A percentile compares a stretch with the other conserved stretches of the same genome.
Conservation (phyloP, 1,140 invertebrate genomes). For the Diabrotica undecimpunctata region DNA sequence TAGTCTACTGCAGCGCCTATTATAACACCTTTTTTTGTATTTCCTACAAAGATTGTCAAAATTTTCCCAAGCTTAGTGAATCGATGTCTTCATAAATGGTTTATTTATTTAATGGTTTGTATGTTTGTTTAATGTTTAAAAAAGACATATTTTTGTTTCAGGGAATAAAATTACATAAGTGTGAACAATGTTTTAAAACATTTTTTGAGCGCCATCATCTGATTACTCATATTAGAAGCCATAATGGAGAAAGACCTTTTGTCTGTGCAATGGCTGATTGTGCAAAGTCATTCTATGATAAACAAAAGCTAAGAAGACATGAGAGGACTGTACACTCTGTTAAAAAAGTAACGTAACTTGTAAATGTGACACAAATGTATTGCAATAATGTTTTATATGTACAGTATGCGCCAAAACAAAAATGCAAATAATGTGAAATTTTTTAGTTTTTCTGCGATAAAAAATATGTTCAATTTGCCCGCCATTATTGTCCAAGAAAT, state of each 20-base stretch:
- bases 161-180: constrained; percentile 31
- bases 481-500: too few relatives aligned
- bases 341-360: neutral
- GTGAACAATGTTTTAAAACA: constrained; percentile 33
- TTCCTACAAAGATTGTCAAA: too few relatives aligned
- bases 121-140: too few relatives aligned
- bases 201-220: constrained; percentile 36
- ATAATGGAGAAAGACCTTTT: constrained; percentile 32
- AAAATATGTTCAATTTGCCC: too few relatives aligned
- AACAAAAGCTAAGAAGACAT: constrained; percentile 31
- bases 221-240: constrained; percentile 28
- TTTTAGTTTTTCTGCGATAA: too few relatives aligned
- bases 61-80: too few relatives aligned
- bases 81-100: too few relatives aligned
- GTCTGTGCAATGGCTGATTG: constrained; percentile 26
- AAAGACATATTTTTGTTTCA: constrained; percentile 25
- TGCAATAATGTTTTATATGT: neutral
- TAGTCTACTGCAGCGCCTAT: too few relatives aligned
- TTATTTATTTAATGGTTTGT: too few relatives aligned
- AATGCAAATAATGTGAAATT: too few relatives aligned
- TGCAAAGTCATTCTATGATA: constrained; percentile 32
- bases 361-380: neutral
- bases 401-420: too few relatives aligned
- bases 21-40: too few relatives aligned
- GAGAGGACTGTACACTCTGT: constrained; percentile 25